Evolutionary conservation across 2,888 invertebrate species (phyloP), one percentile per base, ranked within the genome.

Genomic region (Ceraclea dissimilis): DNA sequence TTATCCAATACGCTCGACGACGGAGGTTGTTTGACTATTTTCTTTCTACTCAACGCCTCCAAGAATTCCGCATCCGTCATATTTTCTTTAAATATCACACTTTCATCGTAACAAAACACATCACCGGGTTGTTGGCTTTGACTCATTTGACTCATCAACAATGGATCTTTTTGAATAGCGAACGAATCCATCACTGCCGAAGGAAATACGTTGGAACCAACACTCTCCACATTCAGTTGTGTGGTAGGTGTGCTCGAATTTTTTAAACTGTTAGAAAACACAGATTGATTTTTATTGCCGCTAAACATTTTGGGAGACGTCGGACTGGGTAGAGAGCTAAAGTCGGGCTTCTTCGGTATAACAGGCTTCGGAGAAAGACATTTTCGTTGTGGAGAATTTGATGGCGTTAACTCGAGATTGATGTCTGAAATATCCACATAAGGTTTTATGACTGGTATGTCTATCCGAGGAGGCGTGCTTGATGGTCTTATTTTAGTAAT

Each of bases 11-110:
- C 39, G 16, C 13, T 13, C 39, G 13, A 39, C 48, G 13, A 19
- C 43, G 2, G 54, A 43, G 1, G 49, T 19, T 31, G 49, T 39
- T 49, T 52, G 11, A 55, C 26, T 26, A 44, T 51, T n/a, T 49
- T 51, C 22, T 55, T 55, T 6, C 17, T 19, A 4, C 20, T 17
- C 20, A 46, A 19, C 18, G 13, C 20, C 6, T 46, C 46, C 20
- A 46, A 16, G 16, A 19, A 46, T 46, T 46, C 46, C 4, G 46
- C 20, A 13, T 46, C 46, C 8, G 39, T 39, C 13, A 39, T 39
- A 39, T 39, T 39, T 39, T 39, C 13, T 13, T 16, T 39, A 5
- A 8, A 39, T 4, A 39, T 10, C 26, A 26, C 4, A 26, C 26
- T 26, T 26, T 26, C 26, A 26, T 26, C 26, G 26, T 26, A n/a